These are phyloP conservation scores for Cherax quadricarinatus DNA, from an alignment of 1,140 invertebrate genomes.

Conservation along the genomic window DNA sequence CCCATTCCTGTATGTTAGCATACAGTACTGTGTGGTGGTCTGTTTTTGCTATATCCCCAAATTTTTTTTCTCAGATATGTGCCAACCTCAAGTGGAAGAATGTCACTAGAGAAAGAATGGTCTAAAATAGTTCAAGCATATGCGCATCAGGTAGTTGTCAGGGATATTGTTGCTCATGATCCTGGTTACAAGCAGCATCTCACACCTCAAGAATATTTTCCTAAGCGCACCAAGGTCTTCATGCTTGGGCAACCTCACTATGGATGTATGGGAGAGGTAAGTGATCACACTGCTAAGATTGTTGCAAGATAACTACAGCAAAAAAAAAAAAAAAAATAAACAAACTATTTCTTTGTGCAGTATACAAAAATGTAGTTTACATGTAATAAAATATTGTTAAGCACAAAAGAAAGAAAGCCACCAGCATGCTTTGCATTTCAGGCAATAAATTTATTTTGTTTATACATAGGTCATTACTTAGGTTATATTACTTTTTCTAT, in stretches of 20 bases:
- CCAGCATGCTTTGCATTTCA: too few species aligned
- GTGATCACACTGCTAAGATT: constrained; percentile 64
- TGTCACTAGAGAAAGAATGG: constrained; percentile 86
- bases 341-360: too few species aligned
- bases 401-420: too few species aligned
- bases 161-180: constrained; percentile 80
- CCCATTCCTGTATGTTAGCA: too few species aligned
- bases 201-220: constrained; percentile 85
- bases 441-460: neutral
- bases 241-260: constrained; percentile 88
- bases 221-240: constrained; percentile 83
- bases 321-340: too few species aligned
- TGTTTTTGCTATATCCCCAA: neutral
- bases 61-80: constrained; percentile 76
- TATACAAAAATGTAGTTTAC: too few species aligned
- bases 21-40: too few species aligned
- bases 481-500: too few species aligned
- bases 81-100: constrained; percentile 79
- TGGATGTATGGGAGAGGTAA: constrained; percentile 86
- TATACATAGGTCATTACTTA: too few species aligned
- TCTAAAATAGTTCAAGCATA: constrained; percentile 79
- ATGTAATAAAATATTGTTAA: too few species aligned
- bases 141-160: constrained; percentile 84
- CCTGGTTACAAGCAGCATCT: constrained; percentile 76
- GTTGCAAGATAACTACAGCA: too few species aligned